Base-by-base conservation (phyloP, 2,113 vertebrate species). In the Pipa parva region DNA sequence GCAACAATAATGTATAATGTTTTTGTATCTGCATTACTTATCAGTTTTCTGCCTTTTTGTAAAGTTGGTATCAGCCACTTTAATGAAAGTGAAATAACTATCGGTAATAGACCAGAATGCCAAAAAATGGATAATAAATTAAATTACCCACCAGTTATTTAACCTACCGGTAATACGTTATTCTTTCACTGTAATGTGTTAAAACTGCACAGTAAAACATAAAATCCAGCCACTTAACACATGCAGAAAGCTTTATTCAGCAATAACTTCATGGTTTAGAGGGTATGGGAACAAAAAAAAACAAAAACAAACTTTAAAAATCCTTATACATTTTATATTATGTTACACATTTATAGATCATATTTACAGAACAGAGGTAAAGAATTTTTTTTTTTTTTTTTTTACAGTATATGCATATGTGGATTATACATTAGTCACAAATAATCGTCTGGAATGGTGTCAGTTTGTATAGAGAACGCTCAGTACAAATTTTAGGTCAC, bases 271-370 rank as follows among this genome's bases (percentile, higher is more conserved):
- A 78, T 76, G 60, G 71, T 85, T 86, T 21, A 58, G 29, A 42
- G 39, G 39, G 17, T 15, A 15, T 2, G 33, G 46, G 49, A 33
- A 24, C 46, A n/a, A 29, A 46, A 82, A 84, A 88, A 85, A 85
- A 90, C 85, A 74, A 77, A 88, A 88, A 87, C n/a, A 80, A 50
- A 84, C 83, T 84, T 88, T 79, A 87, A 89, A 89, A 87, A 88
- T 86, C 85, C 87, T 90, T 91, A 89, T 89, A 92, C 92, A 93
- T 88, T 90, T 87, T 90, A 88, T 87, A 79, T 77, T 93, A 93
- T 95, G 89, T 93, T 93, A 95, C 92, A 96, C 75, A 79, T 90
- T 78, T 80, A 78, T 72, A 84, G 87, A 84, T 75, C 76, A 59
- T 92, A 93, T 93, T 88, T 94, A 94, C 90, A 95, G 76, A 84